Evolutionary conservation across 2,113 vertebrate genomes (phyloP).

Genomic region (Phocoena phocoena): DNA sequence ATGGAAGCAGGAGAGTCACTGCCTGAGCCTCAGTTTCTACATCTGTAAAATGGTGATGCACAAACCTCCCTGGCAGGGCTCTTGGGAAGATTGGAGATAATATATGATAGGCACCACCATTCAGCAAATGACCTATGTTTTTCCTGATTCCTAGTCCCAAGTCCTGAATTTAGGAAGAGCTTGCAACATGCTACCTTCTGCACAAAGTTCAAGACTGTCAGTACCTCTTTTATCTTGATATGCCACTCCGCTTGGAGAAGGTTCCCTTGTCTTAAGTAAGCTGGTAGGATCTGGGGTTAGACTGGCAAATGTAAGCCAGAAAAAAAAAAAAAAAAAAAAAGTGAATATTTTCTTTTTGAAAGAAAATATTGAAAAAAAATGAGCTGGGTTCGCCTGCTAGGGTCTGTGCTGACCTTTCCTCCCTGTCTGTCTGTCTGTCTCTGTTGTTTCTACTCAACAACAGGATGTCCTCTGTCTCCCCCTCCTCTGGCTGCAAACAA

Average conservation of each 20-base stretch:
- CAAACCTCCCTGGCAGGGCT: not conserved
- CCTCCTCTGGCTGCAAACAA: slow-evolving; percentile 75
- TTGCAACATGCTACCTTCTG: not conserved
- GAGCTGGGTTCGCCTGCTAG: not conserved
- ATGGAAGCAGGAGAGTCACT: not conserved
- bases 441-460: slow-evolving; percentile 64
- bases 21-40: not conserved
- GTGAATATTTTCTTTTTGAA: not conserved
- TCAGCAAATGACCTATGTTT: not conserved
- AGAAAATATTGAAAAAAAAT: not conserved
- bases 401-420: slow-evolving; percentile 48
- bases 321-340: not conserved
- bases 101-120: not conserved
- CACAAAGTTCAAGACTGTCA: not conserved
- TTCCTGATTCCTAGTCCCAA: not conserved
- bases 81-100: not conserved
- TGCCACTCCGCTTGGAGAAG: not conserved
- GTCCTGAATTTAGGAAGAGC: not conserved
- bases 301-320: not conserved
- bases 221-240: not conserved
- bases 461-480: slow-evolving; percentile 75
- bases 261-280: not conserved
- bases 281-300: not conserved
- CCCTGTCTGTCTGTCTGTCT: slow-evolving; percentile 5
- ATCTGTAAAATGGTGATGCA: not conserved